Evolutionary conservation across 2,797 vertebrate species (phyloP).

Genomic region (Poecilia wingei): DNA sequence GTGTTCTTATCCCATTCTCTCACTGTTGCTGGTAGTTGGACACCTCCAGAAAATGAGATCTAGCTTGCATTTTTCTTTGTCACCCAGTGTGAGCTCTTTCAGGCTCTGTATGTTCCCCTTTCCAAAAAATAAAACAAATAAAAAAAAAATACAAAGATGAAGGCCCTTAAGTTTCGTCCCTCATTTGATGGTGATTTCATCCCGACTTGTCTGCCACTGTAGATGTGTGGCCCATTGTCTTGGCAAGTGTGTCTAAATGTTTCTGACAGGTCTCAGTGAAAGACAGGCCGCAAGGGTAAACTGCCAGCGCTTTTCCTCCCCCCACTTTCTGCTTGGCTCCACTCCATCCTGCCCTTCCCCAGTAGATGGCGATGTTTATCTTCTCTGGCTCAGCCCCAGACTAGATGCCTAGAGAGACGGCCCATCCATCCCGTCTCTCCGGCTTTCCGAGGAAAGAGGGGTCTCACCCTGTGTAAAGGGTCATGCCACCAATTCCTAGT

Average conservation of each 20-base stretch:
- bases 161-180: slow-evolving; percentile 48
- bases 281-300: slow-evolving; percentile 70
- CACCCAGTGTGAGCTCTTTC: slow-evolving; percentile 66
- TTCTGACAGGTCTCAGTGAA: slow-evolving; percentile 80
- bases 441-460: slow-evolving; percentile 61
- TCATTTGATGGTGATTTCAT: slow-evolving; percentile 65
- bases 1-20: slow-evolving; percentile 51
- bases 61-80: slow-evolving; percentile 71
- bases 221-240: slow-evolving; percentile 78
- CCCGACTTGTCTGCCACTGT: slow-evolving; percentile 64
- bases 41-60: slow-evolving; percentile 59
- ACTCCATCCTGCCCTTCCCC: slow-evolving; percentile 45
- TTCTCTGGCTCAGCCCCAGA: slow-evolving; percentile 67
- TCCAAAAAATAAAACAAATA: slow-evolving; percentile 48
- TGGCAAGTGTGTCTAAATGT: slow-evolving; percentile 77
- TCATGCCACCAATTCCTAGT: slow-evolving; percentile 82
- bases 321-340: slow-evolving; percentile 5
- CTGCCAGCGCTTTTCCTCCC: slow-evolving; percentile 40
- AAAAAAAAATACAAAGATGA: slow-evolving; percentile 38
- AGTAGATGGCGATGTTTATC: slow-evolving; percentile 88
- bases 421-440: slow-evolving; percentile 47
- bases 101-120: slow-evolving; percentile 47
- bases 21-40: slow-evolving; percentile 49
- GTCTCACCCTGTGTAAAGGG: slow-evolving; percentile 75
- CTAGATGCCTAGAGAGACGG: slow-evolving; percentile 15